Conservation (phyloP, 2,113 vertebrate species). For the Aspiorhynchus laticeps region DNA sequence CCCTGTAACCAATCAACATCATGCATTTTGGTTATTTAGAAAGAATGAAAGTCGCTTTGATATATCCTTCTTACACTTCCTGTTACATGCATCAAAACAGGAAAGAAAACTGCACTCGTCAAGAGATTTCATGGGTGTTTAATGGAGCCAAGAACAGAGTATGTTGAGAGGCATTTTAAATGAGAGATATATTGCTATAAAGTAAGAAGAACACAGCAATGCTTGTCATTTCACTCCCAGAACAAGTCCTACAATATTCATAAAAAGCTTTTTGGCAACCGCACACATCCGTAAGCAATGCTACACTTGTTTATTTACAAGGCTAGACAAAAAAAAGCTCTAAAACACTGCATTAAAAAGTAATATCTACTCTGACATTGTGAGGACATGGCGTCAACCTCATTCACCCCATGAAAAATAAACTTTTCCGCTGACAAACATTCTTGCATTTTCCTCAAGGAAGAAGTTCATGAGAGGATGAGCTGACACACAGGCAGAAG, state of each 20-base stretch:
- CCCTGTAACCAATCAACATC: neutral
- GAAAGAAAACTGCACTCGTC: neutral
- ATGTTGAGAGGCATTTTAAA: neutral
- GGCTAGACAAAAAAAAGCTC: conserved; percentile 14
- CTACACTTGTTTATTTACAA: conserved; percentile 39
- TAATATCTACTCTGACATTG: conserved; percentile 15
- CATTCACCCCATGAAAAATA: conserved; percentile 1
- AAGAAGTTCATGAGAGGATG: neutral
- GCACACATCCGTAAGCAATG: neutral
- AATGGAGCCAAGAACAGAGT: neutral
- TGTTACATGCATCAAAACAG: neutral
- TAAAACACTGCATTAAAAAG: conserved; percentile 40
- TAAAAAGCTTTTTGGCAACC: conserved; percentile 32
- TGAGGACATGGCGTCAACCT: neutral
- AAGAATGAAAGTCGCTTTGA: neutral
- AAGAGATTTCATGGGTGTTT: conserved; percentile 11
- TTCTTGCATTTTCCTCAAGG: neutral
- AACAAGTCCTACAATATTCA: conserved; percentile 20
- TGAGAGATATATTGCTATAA: neutral
- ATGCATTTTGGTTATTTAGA: neutral
- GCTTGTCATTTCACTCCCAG: conserved; percentile 14
- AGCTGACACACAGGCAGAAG: neutral
- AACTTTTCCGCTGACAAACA: neutral
- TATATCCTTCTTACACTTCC: neutral
- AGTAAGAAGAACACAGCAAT: neutral